Conservation (phyloP, 2,888 invertebrate species). For the Leucophora obtusa region DNA sequence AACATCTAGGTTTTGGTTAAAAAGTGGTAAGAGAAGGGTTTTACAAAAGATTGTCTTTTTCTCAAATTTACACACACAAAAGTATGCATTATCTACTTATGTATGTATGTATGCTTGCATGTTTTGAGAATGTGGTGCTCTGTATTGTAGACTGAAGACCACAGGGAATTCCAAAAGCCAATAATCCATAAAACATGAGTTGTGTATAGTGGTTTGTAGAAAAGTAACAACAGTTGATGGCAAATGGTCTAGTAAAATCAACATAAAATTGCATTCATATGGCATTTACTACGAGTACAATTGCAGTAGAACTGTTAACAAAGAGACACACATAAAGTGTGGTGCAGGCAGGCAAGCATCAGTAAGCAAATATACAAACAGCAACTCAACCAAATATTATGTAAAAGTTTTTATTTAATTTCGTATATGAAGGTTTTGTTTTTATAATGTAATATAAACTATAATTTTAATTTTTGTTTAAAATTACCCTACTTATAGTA, state of each 20-base stretch:
- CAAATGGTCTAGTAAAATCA: constrained; percentile 46
- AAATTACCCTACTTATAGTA: no score
- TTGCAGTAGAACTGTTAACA: neutral
- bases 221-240: constrained; percentile 15
- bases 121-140: neutral
- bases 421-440: no score
- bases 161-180: constrained; percentile 45
- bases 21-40: neutral
- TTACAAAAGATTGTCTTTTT: neutral
- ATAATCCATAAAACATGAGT: constrained; percentile 55
- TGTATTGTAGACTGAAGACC: constrained; percentile 1
- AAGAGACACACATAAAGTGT: neutral
- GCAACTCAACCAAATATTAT: no score
- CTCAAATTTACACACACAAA: constrained; percentile 5
- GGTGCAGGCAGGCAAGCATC: neutral
- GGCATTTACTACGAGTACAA: neutral
- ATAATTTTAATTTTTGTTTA: no score
- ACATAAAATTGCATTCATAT: constrained; percentile 42
- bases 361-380: neutral
- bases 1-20: no score
- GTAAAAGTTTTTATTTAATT: no score
- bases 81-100: neutral
- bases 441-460: no score
- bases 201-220: constrained; percentile 26
- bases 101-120: neutral